Evolutionary conservation across 2,888 invertebrate species (phyloP), one percentile per base, ranked within the genome.

Genomic region (Diogma glabrata): DNA sequence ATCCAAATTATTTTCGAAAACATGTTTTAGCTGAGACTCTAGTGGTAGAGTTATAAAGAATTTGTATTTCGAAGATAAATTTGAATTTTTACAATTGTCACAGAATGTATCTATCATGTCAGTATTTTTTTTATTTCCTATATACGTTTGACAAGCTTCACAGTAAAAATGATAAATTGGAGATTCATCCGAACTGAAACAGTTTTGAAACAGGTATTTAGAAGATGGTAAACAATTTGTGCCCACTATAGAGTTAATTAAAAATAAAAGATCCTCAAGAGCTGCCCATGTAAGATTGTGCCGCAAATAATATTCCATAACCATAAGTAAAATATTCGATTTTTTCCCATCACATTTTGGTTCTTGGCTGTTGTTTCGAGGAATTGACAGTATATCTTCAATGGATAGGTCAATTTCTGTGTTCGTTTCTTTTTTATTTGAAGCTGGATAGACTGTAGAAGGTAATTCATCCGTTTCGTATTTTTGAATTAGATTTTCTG

Each of bases 141-240:
- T 28, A 28, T 28, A n/a, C 9, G 19, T 9, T 6, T 40, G 20
- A 19, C 40, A 40, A 8, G 3, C 2, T 40, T 19, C 9, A 9
- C 40, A 40, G n/a, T 40, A 40, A 20, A 19, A 40, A 40, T 40
- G 40, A 9, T 40, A 40, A 6, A 9, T 40, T 7, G 40, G 40
- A 9, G 20, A 40, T 40, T 40, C 19, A 2, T 40, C 12, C 9
- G 40, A 40, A 6, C 5, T 19, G 10, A 40, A 40, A 19, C 19
- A 19, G 4, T 49, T 49, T 38, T 49, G 12, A 23, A 49, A 36
- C 2, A 23, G 6, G 16, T 49, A 49, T 49, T 49, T 49, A 3
- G 49, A 23, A 8, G 38, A 22, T 5, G 16, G n/a, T 2, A 49
- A 16, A 1, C 23, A 22, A 2, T 49, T 17, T 7, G 33, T 22